Percentiles rank a stretch among this genome's conserved stretches.
Conservation (phyloP, 1,140 invertebrate genomes). For the Lordiphosa stackelbergi region DNA sequence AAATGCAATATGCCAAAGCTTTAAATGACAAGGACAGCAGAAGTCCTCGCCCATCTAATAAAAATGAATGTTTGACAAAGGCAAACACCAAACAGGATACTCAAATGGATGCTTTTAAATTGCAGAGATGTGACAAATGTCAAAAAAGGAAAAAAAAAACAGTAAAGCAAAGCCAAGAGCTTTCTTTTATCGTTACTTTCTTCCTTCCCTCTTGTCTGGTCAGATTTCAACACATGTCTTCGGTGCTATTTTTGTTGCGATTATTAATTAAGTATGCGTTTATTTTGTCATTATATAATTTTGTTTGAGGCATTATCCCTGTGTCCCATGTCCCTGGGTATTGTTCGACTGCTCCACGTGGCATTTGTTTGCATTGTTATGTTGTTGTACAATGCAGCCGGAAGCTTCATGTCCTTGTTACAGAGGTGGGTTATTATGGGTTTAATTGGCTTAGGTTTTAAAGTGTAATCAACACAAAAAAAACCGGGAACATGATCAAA, state of each 20-base stretch:
- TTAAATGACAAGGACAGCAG: constrained; percentile 19
- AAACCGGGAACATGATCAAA: too few relatives aligned
- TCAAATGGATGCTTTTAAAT: too few relatives aligned
- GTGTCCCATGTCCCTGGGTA: neutral
- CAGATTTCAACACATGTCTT: neutral
- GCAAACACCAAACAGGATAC: constrained; percentile 32
- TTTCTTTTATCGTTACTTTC: too few relatives aligned
- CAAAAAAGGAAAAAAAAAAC: too few relatives aligned
- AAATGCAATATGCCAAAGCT: constrained; percentile 4
- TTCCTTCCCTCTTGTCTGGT: too few relatives aligned
- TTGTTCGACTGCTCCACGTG: neutral
- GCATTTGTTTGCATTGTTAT: constrained; percentile 10
- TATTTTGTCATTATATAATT: constrained; percentile 57
- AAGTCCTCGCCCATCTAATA: constrained; percentile 3
- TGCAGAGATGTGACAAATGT: too few relatives aligned
- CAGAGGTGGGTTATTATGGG: neutral
- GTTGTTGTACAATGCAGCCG: neutral
- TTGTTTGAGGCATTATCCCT: constrained; percentile 56
- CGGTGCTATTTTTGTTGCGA: constrained; percentile 14
- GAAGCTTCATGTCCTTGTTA: constrained; percentile 4
- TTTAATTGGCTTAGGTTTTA: constrained; percentile 11
- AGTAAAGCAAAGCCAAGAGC: too few relatives aligned
- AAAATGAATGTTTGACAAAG: constrained; percentile 54
- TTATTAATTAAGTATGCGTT: constrained; percentile 56
- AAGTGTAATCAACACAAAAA: neutral